Conservation (phyloP, 2,888 invertebrate species). For the Eupithecia subumbrata region DNA sequence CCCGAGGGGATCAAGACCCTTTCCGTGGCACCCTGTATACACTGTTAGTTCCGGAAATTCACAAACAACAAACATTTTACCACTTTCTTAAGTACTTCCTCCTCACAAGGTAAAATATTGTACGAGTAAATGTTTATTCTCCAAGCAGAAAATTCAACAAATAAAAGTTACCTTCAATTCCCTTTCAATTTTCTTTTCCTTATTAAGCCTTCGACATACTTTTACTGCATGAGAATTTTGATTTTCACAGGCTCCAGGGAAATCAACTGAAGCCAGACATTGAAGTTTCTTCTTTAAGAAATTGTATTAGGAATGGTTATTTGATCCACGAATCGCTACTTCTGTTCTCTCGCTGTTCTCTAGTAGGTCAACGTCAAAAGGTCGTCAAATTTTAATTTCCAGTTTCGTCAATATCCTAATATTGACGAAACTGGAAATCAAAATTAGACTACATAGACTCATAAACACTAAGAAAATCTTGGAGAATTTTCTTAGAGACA, state of each 20-base stretch:
- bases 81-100: not conserved
- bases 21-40: not conserved
- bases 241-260: constrained; percentile 35
- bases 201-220: constrained; percentile 28
- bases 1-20: too few species aligned
- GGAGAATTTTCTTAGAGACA: not conserved
- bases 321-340: not conserved
- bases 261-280: constrained; percentile 34
- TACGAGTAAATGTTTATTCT: not conserved
- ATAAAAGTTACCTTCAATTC: constrained; percentile 4
- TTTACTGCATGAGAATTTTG: constrained; percentile 32
- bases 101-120: not conserved
- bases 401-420: too few species aligned
- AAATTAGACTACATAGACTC: not conserved
- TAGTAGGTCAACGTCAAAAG: not conserved
- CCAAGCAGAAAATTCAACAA: not conserved
- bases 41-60: not conserved
- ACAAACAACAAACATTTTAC: not conserved
- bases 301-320: not conserved
- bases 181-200: constrained; percentile 15
- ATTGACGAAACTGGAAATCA: not conserved
- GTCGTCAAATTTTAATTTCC: too few species aligned
- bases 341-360: not conserved
- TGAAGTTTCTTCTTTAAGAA: constrained; percentile 24
- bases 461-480: not conserved